Conservation (phyloP, 2,113 vertebrate genomes). For the Emberiza fucata region DNA sequence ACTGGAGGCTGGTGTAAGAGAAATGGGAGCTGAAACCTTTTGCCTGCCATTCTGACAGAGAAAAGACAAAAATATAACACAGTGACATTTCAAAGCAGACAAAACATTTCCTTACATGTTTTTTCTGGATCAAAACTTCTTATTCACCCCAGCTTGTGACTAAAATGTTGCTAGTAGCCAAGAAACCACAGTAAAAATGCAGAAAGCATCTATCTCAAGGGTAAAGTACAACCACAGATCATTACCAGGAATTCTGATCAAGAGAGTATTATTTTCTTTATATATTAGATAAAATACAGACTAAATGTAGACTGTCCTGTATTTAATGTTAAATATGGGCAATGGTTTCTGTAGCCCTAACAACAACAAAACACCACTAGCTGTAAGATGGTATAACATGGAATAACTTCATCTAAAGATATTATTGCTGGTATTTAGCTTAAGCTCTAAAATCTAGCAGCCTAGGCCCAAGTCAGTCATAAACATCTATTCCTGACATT, state of each 20-base stretch:
- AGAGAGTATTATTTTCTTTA: not conserved
- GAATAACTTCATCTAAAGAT: not conserved
- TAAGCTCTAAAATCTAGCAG: not conserved
- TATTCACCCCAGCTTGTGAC: not conserved
- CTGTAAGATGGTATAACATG: not conserved
- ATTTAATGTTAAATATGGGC: not conserved
- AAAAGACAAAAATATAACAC: not conserved
- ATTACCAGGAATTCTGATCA: not conserved
- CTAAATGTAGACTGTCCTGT: not conserved
- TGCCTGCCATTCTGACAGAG: not conserved
- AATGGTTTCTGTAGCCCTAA: not conserved
- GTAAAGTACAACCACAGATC: not conserved
- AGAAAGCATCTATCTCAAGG: not conserved
- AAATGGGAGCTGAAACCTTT: not conserved
- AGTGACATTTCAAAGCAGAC: not conserved
- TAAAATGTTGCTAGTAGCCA: not conserved
- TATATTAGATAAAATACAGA: not conserved
- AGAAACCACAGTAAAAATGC: not conserved
- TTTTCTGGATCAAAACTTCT: not conserved
- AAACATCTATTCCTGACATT: not conserved
- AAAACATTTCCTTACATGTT: not conserved
- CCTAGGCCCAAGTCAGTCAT: not conserved
- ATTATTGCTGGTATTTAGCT: not conserved
- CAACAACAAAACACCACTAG: not conserved
- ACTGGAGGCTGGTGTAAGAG: not conserved